These are phyloP conservation scores for Drosophila pectinifera DNA, from an alignment of 1,140 invertebrate species.

Conservation along the genomic window DNA sequence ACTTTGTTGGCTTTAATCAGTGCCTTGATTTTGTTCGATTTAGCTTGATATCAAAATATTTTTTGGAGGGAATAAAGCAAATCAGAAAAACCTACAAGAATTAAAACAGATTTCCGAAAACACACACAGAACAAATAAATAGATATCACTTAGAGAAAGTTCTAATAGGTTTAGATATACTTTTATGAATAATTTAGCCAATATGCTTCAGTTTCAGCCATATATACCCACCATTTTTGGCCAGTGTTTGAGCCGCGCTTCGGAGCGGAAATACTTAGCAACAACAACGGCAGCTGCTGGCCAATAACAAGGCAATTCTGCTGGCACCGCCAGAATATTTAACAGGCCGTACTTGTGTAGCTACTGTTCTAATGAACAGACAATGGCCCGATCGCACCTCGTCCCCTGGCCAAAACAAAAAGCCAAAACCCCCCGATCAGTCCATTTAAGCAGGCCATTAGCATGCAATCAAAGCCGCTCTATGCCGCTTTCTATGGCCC, in stretches of 20 bases:
- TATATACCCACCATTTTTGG: not conserved
- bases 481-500: constrained; percentile 38
- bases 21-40: not conserved
- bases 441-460: constrained; percentile 71
- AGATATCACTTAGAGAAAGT: too few relatives aligned
- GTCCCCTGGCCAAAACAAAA: not conserved
- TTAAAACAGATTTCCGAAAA: not conserved
- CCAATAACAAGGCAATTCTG: constrained; percentile 38
- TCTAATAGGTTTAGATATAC: too few relatives aligned
- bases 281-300: constrained; percentile 35
- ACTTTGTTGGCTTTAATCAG: not conserved
- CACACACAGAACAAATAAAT: not conserved
- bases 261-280: constrained; percentile 62
- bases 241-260: constrained; percentile 14
- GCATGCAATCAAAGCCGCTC: constrained; percentile 55
- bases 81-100: not conserved
- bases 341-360: constrained; percentile 46
- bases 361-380: constrained; percentile 61
- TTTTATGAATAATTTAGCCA: not conserved
- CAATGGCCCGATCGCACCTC: constrained; percentile 16
- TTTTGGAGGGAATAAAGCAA: not conserved
- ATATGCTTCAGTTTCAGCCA: not conserved
- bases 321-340: constrained; percentile 60
- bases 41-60: not conserved
- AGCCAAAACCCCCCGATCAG: not conserved